Conservation (phyloP, 2,113 vertebrate species). For the Notiomystis cincta region DNA sequence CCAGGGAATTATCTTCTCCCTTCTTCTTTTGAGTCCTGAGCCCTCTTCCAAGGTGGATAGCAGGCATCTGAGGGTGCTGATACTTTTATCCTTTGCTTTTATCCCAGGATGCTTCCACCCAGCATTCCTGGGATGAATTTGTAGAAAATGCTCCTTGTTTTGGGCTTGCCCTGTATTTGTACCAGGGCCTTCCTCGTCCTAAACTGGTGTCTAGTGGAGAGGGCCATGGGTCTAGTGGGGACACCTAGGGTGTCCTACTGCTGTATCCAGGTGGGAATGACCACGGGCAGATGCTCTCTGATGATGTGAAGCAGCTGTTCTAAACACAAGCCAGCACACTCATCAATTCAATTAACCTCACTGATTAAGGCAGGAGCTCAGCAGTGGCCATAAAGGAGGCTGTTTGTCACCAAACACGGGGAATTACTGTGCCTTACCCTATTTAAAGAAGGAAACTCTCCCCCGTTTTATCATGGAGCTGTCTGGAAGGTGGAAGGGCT, state of each 20-base stretch:
- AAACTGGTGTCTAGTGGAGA: too few relatives aligned
- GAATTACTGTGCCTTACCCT: neutral
- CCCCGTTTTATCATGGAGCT: neutral
- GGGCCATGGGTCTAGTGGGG: too few relatives aligned
- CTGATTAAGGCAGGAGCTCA: neutral
- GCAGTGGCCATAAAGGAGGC: neutral
- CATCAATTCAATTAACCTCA: neutral
- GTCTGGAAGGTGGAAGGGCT: neutral
- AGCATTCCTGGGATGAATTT: neutral
- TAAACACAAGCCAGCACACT: neutral
- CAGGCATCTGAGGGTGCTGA: neutral
- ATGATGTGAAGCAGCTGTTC: neutral
- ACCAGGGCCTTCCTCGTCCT: neutral
- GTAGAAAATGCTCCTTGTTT: neutral
- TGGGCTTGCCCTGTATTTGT: neutral
- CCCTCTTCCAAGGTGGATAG: neutral
- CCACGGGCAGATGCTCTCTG: neutral
- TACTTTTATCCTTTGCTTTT: neutral
- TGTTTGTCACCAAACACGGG: neutral
- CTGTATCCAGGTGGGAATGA: neutral
- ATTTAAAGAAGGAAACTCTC: neutral
- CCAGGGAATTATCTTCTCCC: neutral
- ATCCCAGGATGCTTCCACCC: accelerated
- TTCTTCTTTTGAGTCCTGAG: neutral
- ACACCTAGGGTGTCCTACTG: neutral